Evolutionary conservation across 2,113 vertebrate species (phyloP), one percentile per base, ranked within the genome.

Genomic region (Leptocoma aspasia): DNA sequence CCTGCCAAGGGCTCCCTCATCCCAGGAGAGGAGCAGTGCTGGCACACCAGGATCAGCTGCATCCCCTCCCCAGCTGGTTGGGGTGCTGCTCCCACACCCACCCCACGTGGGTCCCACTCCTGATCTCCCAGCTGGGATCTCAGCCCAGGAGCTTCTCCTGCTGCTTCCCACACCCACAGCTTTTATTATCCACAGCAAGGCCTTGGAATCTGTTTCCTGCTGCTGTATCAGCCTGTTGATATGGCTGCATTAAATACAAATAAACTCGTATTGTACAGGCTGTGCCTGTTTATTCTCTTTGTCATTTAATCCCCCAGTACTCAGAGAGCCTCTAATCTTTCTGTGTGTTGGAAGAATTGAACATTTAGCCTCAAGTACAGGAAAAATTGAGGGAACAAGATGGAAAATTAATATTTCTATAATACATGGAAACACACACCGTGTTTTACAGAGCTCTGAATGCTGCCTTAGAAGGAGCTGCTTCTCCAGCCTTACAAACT

Each of bases 321-420:
- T 66, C 42, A 63, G 44, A 28, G 44, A 79, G 53, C 5, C 83
- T 92, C 28, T 15, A 35, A 80, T 31, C 13, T 54, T 59, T 42
- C 59, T 45, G 6, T 39, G 35, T 52, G 47, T 47, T n/a, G 73
- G 6, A 66, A 90, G 75, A 93, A 50, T 24, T 26, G 80, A 80
- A 88, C 65, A 37, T 92, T 93, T 92, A 92, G 70, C 83, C 91
- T 81, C 64, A 45, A 91, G 65, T 47, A 69, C 8, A 64, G 35
- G 68, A 61, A 88, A 83, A 89, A 84, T 13, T 15, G 56, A 33
- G 39, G 33, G 57, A 90, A 66, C 88, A 85, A 79, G 57, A 85
- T 19, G 70, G 88, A 49, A 92, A 97, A 94, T 96, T 37, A 92
- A 49, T 88, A 95, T 96, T 92, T 90, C 86, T 73, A 28, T 35